Conservation (phyloP, 2,797 vertebrate species). For the Tadarida brasiliensis region DNA sequence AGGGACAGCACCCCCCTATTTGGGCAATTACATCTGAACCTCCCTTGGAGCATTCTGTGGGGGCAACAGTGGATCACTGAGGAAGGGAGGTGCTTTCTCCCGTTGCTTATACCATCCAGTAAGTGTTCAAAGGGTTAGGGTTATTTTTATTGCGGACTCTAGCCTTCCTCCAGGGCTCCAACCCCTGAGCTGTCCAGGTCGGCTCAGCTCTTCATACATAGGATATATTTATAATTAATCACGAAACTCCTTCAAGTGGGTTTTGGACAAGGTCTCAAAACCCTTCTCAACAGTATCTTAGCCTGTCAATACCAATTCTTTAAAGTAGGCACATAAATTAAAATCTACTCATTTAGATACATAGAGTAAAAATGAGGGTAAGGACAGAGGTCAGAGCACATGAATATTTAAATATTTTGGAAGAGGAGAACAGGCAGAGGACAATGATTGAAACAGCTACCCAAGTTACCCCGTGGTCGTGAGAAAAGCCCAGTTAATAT, state of each 20-base stretch:
- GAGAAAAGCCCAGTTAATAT: background rate
- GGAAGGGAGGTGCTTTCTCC: background rate
- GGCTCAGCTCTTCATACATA: background rate
- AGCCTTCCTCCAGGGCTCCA: background rate
- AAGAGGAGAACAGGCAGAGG: background rate
- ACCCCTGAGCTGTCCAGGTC: background rate
- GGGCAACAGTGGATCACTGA: too few species aligned
- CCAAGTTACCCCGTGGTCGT: background rate
- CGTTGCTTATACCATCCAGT: too few species aligned
- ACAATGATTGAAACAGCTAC: background rate
- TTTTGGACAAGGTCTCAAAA: too few species aligned
- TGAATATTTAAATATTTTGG: background rate
- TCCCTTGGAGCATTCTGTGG: background rate
- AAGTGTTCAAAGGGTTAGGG: background rate
- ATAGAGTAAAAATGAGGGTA: background rate
- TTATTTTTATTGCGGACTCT: background rate
- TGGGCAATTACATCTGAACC: too few species aligned
- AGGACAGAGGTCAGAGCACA: background rate
- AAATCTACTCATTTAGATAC: background rate
- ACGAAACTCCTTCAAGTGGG: too few species aligned
- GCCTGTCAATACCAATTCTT: background rate
- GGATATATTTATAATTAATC: background rate
- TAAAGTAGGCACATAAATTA: background rate
- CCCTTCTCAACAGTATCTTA: background rate
- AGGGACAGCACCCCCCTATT: rapidly evolving